phyloP scores from a whole-genome alignment of 1,140 invertebrate genomes.

The Cotesia typhae region DNA sequence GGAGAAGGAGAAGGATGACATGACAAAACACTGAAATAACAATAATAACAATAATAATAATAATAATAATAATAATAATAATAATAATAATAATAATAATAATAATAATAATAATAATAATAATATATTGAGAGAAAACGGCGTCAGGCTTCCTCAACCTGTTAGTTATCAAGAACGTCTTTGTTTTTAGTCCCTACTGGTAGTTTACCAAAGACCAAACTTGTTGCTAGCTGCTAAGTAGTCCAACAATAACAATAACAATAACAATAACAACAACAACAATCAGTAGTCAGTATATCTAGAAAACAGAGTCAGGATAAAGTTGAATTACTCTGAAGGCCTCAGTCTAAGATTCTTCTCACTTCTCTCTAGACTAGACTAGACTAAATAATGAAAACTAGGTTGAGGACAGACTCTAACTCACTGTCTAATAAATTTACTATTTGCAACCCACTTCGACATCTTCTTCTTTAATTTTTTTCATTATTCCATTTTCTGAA shows the following conservation, averaged over 20 bases:
- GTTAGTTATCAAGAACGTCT: conserved; percentile 20
- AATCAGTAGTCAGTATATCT: too few species aligned
- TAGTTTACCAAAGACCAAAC: background rate
- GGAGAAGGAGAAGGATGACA: conserved; percentile 21
- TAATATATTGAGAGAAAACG: conserved; percentile 37
- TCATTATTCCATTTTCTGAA: background rate
- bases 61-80: background rate
- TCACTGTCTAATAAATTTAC: conserved; percentile 10
- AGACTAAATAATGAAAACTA: conserved; percentile 41
- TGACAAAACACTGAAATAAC: conserved; percentile 32
- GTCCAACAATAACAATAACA: too few species aligned
- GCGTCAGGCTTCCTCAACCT: conserved; percentile 34
- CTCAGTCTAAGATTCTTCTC: background rate
- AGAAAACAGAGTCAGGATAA: background rate
- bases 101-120: conserved; percentile 26
- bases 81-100: background rate
- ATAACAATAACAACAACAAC: too few species aligned
- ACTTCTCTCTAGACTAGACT: conserved; percentile 38
- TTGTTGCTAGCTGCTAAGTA: background rate
- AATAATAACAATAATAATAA: conserved; percentile 31
- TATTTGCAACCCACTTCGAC: background rate
- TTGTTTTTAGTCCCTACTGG: conserved; percentile 42
- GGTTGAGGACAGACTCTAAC: conserved; percentile 46
- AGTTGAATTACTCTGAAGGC: conserved; percentile 40
- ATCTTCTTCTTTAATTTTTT: background rate